A percentile compares a stretch with the other conserved stretches of the same genome.
phyloP scores from a whole-genome alignment of 2,797 vertebrate genomes.

The Pseudomugil gertrudae region DNA sequence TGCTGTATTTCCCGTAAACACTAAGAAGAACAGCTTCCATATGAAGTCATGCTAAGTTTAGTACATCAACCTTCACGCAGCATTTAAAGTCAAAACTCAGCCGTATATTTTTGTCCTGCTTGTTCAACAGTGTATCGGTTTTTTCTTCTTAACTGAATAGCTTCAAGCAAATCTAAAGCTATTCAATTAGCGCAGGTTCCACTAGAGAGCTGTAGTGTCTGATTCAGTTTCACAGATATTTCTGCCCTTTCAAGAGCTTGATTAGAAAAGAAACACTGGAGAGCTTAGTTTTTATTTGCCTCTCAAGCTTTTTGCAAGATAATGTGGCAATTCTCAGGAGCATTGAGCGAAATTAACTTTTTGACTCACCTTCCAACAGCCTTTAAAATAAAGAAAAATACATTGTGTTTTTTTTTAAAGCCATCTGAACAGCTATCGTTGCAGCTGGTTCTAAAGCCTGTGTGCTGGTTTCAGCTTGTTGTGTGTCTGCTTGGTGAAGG shows the following conservation, averaged over 20 bases:
- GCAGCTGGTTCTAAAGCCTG: not conserved
- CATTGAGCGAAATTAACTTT: conserved; percentile 38
- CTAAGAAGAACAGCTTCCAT: not conserved
- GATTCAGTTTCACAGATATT: conserved; percentile 40
- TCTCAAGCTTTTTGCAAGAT: conserved; percentile 32
- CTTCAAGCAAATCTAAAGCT: conserved; percentile 48
- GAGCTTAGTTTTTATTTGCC: conserved; percentile 33
- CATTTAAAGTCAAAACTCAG: conserved; percentile 4
- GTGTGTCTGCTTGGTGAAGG: not conserved
- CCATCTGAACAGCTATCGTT: not conserved
- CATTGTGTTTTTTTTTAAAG: conserved; percentile 9
- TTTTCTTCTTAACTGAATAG: conserved; percentile 16
- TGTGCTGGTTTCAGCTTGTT: not conserved
- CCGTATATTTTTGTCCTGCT: conserved; percentile 7
- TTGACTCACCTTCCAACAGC: conserved; percentile 19
- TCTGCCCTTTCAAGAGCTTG: conserved; percentile 19
- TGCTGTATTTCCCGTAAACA: not conserved
- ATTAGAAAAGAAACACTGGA: conserved; percentile 28
- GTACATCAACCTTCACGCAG: conserved; percentile 5
- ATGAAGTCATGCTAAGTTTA: conserved; percentile 4
- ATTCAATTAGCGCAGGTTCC: conserved; percentile 47
- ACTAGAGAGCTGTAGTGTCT: conserved; percentile 34
- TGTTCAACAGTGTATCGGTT: conserved; percentile 25
- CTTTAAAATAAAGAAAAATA: conserved; percentile 14
- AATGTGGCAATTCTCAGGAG: conserved; percentile 29